These are phyloP conservation scores for Flexamia atlantica DNA, from an alignment of 2,888 invertebrate species.

Conservation along the genomic window DNA sequence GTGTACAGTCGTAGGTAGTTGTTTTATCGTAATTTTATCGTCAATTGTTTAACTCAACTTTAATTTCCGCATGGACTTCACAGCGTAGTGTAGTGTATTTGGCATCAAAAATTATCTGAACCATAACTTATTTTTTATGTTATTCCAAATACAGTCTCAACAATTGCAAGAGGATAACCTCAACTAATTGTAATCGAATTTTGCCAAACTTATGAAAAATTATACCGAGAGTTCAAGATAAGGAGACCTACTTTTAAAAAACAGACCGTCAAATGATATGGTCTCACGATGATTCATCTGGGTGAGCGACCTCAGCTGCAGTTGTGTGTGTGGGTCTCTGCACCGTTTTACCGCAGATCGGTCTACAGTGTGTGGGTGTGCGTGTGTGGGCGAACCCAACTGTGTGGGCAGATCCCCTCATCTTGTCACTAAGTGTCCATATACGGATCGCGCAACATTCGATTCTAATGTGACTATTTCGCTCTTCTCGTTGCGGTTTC, in stretches of 20 bases:
- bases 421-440: constrained; percentile 6
- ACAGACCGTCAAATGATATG: neutral
- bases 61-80: no score
- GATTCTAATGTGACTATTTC: neutral
- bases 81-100: no score
- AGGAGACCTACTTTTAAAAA: no score
- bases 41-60: no score
- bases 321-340: neutral
- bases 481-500: constrained; percentile 9
- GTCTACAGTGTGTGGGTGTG: neutral
- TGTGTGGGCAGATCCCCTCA: constrained; percentile 4
- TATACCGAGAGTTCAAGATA: neutral
- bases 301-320: neutral
- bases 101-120: no score
- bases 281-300: neutral
- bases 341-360: constrained; percentile 35
- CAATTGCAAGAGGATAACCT: no score
- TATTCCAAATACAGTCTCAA: no score
- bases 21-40: no score
- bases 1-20: no score
- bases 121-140: no score
- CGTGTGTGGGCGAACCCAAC: neutral
- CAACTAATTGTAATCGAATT: no score
- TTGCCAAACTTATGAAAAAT: no score
- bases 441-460: neutral